Evolutionary conservation across 2,797 vertebrate genomes (phyloP), one percentile per base, ranked within the genome.

Genomic region (Tadarida brasiliensis): DNA sequence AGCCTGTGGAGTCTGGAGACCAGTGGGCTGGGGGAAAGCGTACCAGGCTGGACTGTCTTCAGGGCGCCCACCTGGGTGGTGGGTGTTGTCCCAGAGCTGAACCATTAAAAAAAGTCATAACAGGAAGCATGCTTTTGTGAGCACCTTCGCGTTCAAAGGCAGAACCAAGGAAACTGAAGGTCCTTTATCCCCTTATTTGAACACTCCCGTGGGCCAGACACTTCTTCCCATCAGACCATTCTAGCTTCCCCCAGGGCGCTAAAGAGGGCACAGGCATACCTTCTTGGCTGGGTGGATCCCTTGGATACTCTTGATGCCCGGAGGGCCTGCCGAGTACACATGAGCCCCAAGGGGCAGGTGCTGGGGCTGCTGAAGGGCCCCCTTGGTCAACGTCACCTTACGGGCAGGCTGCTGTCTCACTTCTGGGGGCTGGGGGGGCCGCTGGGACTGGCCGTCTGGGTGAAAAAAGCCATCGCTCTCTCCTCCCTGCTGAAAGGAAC

Each of bases 361-460:
- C 94, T 98, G 99, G 95, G 98, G 98, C 91, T 98, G 99, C 95
- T 98, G 98, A 22, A 97, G 98, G 54, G 96, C 92, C 90, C 98
- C 98, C 92, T 98, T 98, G 96, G 98, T 98, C 98, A 99, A 98
- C 30, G 99, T 99, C 97, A 99, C 99, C 99, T 99, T 99, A 98
- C 99, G 98, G 91, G 99, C 98, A 91, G 99, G 97, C 83, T 98
- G 98, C 97, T 98, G 99, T 98, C 98, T 98, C 77, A 94, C 98
- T 92, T 99, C 98, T 26, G 35, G 98, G 87, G 97, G 96, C 54
- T 91, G 98, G 0, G 98, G 98, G 85, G 98, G 99, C 85, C 97
- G 98, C 98, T 99, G 98, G 71, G 98, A 98, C 86, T 98, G 98
- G 97, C 97, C 98, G 84, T 98, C 98, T 5, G 98, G 97, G 74